These are phyloP conservation scores for Scaptomyza polygonia DNA, from an alignment of 2,888 invertebrate species.

Conservation along the genomic window DNA sequence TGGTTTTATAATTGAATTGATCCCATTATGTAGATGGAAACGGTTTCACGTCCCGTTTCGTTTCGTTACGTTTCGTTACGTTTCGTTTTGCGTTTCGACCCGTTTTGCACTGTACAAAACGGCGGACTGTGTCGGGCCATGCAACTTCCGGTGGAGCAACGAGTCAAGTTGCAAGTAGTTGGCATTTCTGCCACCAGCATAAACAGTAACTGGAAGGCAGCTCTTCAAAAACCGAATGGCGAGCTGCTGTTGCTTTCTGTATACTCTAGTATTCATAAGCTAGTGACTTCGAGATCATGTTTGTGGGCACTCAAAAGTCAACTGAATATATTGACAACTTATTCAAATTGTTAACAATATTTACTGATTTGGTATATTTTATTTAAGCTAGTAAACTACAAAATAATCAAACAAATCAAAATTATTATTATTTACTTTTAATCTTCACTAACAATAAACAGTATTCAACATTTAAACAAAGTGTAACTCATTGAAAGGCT, in stretches of 20 bases:
- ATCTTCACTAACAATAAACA: too few relatives aligned
- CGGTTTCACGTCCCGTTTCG: constrained; percentile 67
- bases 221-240: constrained; percentile 35
- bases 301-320: too few relatives aligned
- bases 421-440: too few relatives aligned
- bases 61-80: constrained; percentile 18
- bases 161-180: constrained; percentile 35
- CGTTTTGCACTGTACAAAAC: constrained; percentile 54
- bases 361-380: too few relatives aligned
- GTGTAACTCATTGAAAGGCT: too few relatives aligned
- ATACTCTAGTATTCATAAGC: too few relatives aligned
- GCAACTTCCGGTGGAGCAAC: constrained; percentile 56
- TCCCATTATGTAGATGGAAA: constrained; percentile 75
- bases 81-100: constrained; percentile 17
- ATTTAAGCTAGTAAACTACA: too few relatives aligned
- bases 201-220: constrained; percentile 64
- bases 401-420: too few relatives aligned
- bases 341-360: too few relatives aligned
- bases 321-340: too few relatives aligned
- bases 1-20: constrained; percentile 78
- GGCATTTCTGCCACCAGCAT: constrained; percentile 40
- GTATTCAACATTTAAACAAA: too few relatives aligned
- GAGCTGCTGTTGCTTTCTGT: background rate
- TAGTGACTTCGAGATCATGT: too few relatives aligned
- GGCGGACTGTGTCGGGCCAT: constrained; percentile 55